Conservation (phyloP, 2,113 vertebrate genomes). For the Bolborhynchus lineola region DNA sequence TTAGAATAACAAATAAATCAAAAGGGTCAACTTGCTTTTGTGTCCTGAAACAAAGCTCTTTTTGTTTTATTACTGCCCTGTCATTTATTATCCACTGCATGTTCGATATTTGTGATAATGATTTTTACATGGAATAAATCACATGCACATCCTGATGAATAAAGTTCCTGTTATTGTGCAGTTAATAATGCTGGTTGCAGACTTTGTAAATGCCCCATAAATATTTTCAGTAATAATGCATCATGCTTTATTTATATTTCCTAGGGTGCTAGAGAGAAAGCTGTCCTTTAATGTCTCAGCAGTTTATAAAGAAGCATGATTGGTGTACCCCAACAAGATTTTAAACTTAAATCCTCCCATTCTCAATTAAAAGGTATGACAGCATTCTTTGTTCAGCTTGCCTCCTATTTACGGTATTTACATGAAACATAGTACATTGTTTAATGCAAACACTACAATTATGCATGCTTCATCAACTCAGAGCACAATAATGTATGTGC, state of each 20-base stretch:
- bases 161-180: conserved; percentile 25
- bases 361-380: conserved; percentile 10
- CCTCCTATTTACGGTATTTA: neutral
- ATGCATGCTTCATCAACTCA: neutral
- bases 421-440: conserved; percentile 1
- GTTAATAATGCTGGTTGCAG: neutral
- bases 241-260: neutral
- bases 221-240: neutral
- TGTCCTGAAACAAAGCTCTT: conserved; percentile 37
- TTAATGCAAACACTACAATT: neutral
- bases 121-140: conserved; percentile 60
- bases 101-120: conserved; percentile 41
- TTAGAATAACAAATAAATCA: conserved; percentile 52
- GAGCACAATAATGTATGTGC: neutral
- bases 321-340: neutral
- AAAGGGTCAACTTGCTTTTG: conserved; percentile 40
- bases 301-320: neutral
- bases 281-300: neutral
- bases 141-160: conserved; percentile 4
- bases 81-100: conserved; percentile 16
- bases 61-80: conserved; percentile 41
- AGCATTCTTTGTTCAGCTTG: neutral
- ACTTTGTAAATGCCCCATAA: neutral
- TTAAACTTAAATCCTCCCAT: neutral
- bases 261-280: neutral